Conservation (phyloP, 2,113 vertebrate genomes). For the Sterna hirundo region DNA sequence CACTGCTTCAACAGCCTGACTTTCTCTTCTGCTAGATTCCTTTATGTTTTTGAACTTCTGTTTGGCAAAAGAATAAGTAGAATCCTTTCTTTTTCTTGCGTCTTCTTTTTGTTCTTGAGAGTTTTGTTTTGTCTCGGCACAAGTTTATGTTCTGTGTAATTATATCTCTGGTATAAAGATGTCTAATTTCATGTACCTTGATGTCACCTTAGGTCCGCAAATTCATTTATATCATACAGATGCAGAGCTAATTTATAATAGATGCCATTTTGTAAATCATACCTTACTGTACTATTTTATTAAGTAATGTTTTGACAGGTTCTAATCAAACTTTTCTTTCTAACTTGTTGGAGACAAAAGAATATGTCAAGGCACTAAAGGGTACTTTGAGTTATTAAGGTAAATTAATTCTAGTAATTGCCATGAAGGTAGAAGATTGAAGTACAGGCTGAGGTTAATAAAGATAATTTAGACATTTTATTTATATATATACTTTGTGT, state of each 20-base stretch:
- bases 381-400: slow-evolving; percentile 28
- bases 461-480: slow-evolving; percentile 18
- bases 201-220: neutral
- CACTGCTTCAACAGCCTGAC: neutral
- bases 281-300: neutral
- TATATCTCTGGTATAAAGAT: neutral
- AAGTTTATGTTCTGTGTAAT: neutral
- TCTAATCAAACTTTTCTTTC: slow-evolving; percentile 49
- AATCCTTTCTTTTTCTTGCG: neutral
- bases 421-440: slow-evolving; percentile 3
- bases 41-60: neutral
- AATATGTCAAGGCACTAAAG: slow-evolving; percentile 15
- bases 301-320: slow-evolving; percentile 45
- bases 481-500: neutral
- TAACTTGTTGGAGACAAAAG: slow-evolving; percentile 24
- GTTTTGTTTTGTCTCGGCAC: neutral
- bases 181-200: neutral
- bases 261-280: neutral
- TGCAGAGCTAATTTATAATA: neutral
- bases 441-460: slow-evolving; percentile 21
- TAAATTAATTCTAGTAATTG: slow-evolving; percentile 51
- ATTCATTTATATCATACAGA: neutral
- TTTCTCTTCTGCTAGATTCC: neutral
- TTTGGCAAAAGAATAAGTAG: neutral
- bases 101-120: neutral